phyloP scores from a whole-genome alignment of 2,797 vertebrate species.

The Scleropages formosus region DNA sequence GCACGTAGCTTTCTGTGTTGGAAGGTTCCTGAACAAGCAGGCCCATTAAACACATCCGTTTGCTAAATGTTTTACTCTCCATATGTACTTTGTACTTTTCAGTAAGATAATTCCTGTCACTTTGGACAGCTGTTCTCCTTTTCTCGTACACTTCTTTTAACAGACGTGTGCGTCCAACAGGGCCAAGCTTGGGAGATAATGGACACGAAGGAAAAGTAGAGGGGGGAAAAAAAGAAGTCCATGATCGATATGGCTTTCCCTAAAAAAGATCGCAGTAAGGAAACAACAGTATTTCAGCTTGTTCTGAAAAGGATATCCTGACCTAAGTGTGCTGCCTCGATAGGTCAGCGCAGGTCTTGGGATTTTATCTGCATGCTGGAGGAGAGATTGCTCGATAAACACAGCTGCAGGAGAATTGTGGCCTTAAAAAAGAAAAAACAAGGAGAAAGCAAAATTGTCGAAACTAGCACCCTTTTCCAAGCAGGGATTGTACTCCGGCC shows the following conservation, averaged over 20 bases:
- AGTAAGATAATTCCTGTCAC: background rate
- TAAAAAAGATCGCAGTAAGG: constrained; percentile 46
- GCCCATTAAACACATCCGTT: constrained; percentile 24
- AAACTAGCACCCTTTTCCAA: background rate
- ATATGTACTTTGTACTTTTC: constrained; percentile 5
- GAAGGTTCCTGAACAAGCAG: constrained; percentile 6
- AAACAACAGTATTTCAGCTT: constrained; percentile 51
- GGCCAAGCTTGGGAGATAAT: constrained; percentile 34
- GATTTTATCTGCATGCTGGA: constrained; percentile 7
- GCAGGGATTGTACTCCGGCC: background rate
- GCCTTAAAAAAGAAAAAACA: background rate
- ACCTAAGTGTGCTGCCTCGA: background rate
- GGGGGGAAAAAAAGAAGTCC: background rate
- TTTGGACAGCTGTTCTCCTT: background rate
- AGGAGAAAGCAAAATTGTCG: background rate
- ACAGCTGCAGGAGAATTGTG: background rate
- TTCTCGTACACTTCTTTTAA: background rate
- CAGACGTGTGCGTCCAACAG: background rate
- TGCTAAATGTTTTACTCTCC: constrained; percentile 26
- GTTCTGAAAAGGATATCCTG: constrained; percentile 30
- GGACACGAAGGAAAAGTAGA: background rate
- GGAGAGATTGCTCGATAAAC: constrained; percentile 4
- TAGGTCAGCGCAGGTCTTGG: background rate
- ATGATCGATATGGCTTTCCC: constrained; percentile 35
- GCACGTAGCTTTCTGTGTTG: background rate